These are phyloP conservation scores for Orchestia grillus DNA, from an alignment of 1,140 invertebrate species.

Conservation along the genomic window DNA sequence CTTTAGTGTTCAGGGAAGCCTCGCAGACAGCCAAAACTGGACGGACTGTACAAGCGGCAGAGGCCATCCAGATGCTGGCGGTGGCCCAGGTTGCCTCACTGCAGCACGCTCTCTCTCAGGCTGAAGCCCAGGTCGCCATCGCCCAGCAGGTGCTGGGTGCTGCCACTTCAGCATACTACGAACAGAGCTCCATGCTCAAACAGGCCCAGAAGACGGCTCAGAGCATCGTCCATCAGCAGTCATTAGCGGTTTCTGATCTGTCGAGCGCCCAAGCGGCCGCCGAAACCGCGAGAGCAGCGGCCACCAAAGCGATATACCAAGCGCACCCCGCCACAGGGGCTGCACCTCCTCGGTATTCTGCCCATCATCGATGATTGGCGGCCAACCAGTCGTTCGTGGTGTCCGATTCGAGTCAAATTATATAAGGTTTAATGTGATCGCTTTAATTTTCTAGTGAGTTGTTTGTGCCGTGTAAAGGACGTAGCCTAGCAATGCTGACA, in stretches of 20 bases:
- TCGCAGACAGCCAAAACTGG: constrained; percentile 57
- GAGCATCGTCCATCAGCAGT: constrained; percentile 60
- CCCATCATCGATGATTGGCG: background rate
- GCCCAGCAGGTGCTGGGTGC: constrained; percentile 59
- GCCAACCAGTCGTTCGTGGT: background rate
- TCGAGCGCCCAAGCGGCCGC: constrained; percentile 62
- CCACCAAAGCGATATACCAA: constrained; percentile 61
- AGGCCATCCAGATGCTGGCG: constrained; percentile 60
- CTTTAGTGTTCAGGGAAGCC: constrained; percentile 61
- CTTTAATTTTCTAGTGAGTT: background rate
- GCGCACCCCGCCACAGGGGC: constrained; percentile 51
- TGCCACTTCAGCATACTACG: constrained; percentile 57
- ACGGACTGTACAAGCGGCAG: constrained; percentile 61
- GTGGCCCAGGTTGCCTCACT: constrained; percentile 62
- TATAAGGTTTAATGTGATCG: background rate
- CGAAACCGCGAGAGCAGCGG: constrained; percentile 59
- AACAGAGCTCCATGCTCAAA: constrained; percentile 59
- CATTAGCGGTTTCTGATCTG: constrained; percentile 58
- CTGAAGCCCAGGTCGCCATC: constrained; percentile 63
- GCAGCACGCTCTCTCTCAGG: constrained; percentile 61
- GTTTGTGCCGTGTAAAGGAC: background rate
- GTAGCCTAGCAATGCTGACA: background rate
- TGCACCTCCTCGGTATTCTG: background rate
- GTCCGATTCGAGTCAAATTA: background rate
- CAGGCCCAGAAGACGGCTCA: constrained; percentile 59